Evolutionary conservation across 2,797 vertebrate genomes (phyloP).

Genomic region (Capromys pilorides): DNA sequence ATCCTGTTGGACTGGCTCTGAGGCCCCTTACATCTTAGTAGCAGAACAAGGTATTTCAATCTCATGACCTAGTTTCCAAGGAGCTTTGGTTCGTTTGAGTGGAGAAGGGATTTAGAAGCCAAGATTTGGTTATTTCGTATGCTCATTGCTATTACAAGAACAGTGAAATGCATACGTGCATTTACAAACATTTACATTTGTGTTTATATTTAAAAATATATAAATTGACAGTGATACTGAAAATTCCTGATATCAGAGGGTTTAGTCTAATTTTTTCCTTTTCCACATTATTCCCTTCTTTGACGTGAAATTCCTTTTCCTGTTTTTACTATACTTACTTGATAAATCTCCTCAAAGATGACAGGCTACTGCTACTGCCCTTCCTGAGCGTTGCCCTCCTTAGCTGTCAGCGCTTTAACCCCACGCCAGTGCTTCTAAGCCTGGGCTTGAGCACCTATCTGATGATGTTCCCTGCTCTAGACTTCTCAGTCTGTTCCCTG

Average conservation of each 20-base stretch:
- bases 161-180: neutral
- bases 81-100: conserved; percentile 30
- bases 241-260: neutral
- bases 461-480: neutral
- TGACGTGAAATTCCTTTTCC: conserved; percentile 26
- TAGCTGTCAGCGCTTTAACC: too few relatives aligned
- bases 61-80: neutral
- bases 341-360: neutral
- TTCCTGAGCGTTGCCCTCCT: neutral
- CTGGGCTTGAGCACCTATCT: neutral
- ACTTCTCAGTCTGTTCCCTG: neutral
- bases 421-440: accelerated
- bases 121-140: neutral
- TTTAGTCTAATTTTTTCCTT: neutral
- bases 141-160: neutral
- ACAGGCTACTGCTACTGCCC: neutral
- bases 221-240: neutral
- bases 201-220: neutral
- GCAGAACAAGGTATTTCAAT: conserved; percentile 30
- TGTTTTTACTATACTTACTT: neutral
- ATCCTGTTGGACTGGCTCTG: neutral
- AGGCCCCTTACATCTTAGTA: neutral
- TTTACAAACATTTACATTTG: neutral
- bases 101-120: conserved; percentile 46
- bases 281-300: neutral